Evolutionary conservation across 2,113 vertebrate genomes (phyloP), one percentile per base, ranked within the genome.

Genomic region (Semicossyphus pulcher): DNA sequence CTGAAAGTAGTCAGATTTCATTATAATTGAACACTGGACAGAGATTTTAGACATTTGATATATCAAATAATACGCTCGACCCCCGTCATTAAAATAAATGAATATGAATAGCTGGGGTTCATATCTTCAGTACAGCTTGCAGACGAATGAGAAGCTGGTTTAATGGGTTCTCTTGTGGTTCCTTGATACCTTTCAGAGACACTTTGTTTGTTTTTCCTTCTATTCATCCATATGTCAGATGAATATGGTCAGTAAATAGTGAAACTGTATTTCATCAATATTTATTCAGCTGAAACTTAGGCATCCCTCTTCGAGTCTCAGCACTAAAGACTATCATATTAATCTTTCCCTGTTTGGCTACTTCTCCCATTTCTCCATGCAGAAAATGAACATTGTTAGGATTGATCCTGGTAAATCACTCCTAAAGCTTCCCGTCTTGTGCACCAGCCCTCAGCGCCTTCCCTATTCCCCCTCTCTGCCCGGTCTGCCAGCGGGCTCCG

Each of bases 381-480:
- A 87, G 73, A 81, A 87, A 82, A 73, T 78, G 32, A 83, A 87
- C 84, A 68, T 84, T 81, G 78, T 90, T 62, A 52, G 74, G 76
- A 85, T 63, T 80, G 72, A 80, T 89, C 85, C 60, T 49, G 54
- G 25, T 67, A 65, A 63, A 72, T 61, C 62, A 32, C 54, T 72
- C 34, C 45, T 64, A 75, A 72, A 84, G 61, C 77, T 67, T 75
- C 44, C 44, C 36, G 42, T 61, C 76, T 72, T 86, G 69, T 80
- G 64, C 84, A 80, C 58, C 67, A 77, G 77, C 58, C 32, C 79
- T 77, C 36, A 34, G 4, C 62, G 73, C 32, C 61, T 57, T 47
- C 44, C 71, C 39, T 59, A 47, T 64, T 60, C 48, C 59, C 58
- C 45, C 63, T 45, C 4, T 12, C 74, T 37, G 48, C 23, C 74